These are phyloP conservation scores for Perognathus longimembris DNA, from an alignment of 2,113 vertebrate genomes.

Conservation along the genomic window DNA sequence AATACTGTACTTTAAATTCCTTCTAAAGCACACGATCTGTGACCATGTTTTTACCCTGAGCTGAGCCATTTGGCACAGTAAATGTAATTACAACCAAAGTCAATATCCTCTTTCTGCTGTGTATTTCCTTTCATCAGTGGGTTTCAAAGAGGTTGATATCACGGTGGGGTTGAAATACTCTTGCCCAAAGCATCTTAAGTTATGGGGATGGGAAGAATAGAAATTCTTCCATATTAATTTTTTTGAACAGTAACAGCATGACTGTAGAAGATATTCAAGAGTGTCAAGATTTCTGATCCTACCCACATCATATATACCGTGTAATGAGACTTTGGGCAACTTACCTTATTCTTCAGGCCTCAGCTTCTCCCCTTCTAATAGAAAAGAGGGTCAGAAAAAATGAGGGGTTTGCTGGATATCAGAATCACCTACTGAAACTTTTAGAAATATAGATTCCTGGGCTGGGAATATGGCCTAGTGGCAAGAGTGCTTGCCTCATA, in stretches of 20 bases:
- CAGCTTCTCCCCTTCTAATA: neutral
- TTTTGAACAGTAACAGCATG: neutral
- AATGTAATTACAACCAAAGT: constrained; percentile 72
- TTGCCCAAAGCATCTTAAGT: constrained; percentile 32
- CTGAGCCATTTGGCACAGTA: constrained; percentile 54
- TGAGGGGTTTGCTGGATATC: neutral
- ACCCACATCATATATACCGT: neutral
- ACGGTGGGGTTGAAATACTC: neutral
- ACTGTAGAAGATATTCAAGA: neutral
- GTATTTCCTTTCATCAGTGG: constrained; percentile 58
- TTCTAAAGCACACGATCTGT: constrained; percentile 55
- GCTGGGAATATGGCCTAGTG: too few relatives aligned
- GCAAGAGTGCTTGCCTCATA: too few relatives aligned
- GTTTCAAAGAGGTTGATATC: constrained; percentile 46
- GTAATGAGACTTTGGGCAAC: neutral
- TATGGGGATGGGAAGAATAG: constrained; percentile 26
- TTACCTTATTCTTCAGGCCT: neutral
- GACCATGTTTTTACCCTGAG: constrained; percentile 32
- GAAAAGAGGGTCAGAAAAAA: neutral
- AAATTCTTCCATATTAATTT: constrained; percentile 7
- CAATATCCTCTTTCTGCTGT: constrained; percentile 46
- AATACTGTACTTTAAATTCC: constrained; percentile 68
- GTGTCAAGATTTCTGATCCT: neutral
- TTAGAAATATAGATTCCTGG: neutral
- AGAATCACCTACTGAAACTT: neutral